Base-by-base conservation (phyloP, 2,888 invertebrate species). In the Notocelia uddmanniana region DNA sequence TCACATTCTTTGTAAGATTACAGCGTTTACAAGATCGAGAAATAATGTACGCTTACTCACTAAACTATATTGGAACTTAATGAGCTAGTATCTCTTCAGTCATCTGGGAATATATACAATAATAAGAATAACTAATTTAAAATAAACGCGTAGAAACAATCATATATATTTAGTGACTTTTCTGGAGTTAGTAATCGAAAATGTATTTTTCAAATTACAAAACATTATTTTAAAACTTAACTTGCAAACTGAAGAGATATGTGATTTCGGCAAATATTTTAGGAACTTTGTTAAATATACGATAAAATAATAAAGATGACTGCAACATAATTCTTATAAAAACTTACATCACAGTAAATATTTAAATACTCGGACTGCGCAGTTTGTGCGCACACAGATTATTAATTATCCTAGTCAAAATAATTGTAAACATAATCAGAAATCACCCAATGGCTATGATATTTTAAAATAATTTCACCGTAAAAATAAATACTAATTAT, bases 301-400 rank as follows among this genome's bases (percentile, higher is more conserved):
- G 69, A 69, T n/a, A 21, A 60, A 71, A 55, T 26, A 41, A 45
- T 48, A 68, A 68, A 50, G 77, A 73, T 69, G 74, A 81, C 81
- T 81, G 83, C 79, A 81, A 77, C 76, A 69, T 64, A 66, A 60
- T 69, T 68, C 73, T 69, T 73, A 69, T 55, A 69, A 73, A 73
- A 73, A 69, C 66, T 75, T 78, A 80, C 79, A 85, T 86, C 83
- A 85, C 85, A 85, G 83, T 76, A 79, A 70, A 73, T 74, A 74
- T 76, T 76, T 74, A 55, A 55, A 71, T 71, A 67, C 52, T 60
- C 34, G 18, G 34, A 62, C 66, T 54, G 66, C 67, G 68, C 67
- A 19, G 18, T 19, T 72, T 67, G 68, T 67, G 68, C 72, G 68
- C 72, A 55, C 26, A 68, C 72, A 62, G 71, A 66, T 34, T 15